Evolutionary conservation across 2,888 invertebrate species (phyloP).

Genomic region (Troglohyphantes excavatus): DNA sequence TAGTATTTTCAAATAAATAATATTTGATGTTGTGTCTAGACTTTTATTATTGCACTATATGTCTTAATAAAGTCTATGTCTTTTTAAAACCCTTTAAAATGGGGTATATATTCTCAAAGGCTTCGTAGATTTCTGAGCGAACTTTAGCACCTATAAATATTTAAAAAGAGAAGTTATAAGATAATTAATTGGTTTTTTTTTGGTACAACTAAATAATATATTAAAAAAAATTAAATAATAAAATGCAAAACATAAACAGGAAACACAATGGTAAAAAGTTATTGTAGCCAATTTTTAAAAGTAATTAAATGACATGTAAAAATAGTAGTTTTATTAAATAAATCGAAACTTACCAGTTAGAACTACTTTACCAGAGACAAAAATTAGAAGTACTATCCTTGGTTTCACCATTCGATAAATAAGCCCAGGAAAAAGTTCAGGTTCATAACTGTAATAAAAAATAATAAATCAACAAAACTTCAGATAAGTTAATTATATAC

Average conservation of each 20-base stretch:
- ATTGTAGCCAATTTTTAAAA: too few species aligned
- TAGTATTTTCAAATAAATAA: too few species aligned
- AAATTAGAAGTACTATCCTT: constrained; percentile 96
- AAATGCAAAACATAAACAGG: too few species aligned
- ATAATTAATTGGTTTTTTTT: background rate
- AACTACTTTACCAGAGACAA: constrained; percentile 99
- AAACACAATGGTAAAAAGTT: too few species aligned
- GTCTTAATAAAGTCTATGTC: constrained; percentile 74
- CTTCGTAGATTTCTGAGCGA: constrained; percentile 85
- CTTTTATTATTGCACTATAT: background rate
- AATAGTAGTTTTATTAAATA: too few species aligned
- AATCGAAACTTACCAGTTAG: constrained; percentile 86
- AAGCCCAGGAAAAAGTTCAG: constrained; percentile 98
- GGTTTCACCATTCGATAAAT: constrained; percentile 99
- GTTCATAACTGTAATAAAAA: constrained; percentile 88
- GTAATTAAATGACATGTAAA: too few species aligned
- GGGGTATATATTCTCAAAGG: constrained; percentile 85
- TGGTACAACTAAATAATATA: too few species aligned
- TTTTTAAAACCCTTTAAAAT: constrained; percentile 85
- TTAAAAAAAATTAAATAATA: too few species aligned
- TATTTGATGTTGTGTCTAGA: too few species aligned
- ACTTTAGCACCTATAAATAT: constrained; percentile 84
- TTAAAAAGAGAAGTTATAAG: too few species aligned
- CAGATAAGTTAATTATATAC: too few species aligned
- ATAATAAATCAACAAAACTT: background rate